A percentile compares a stretch with the other conserved stretches of the same genome.
Evolutionary conservation across 1,140 invertebrate species (phyloP).

Genomic region (Pomacea maculata): DNA sequence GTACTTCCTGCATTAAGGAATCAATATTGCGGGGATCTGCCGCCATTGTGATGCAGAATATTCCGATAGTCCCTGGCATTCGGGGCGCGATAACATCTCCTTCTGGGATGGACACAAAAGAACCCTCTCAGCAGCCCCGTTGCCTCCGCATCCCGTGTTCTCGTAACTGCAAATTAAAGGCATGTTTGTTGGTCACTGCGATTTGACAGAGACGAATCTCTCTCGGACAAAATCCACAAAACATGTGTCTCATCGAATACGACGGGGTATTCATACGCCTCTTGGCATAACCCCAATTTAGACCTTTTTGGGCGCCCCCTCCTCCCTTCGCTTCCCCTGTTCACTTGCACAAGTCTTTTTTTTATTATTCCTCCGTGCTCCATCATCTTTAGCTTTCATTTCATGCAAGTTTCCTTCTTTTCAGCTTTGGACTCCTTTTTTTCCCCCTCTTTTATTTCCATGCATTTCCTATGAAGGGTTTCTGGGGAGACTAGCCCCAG

Average conservation of each 20-base stretch:
- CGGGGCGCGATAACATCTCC: too few relatives aligned
- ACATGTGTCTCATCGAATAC: conserved; percentile 15
- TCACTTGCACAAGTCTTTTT: background rate
- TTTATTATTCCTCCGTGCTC: conserved; percentile 4
- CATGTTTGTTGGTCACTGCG: conserved; percentile 11
- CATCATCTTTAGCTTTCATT: conserved; percentile 22
- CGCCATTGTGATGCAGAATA: too few relatives aligned
- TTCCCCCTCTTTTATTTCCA: conserved; percentile 1
- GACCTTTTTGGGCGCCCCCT: background rate
- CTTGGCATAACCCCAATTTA: too few relatives aligned
- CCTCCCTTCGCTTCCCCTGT: background rate
- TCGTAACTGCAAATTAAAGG: conserved; percentile 12
- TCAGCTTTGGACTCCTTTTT: background rate
- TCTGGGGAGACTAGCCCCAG: background rate
- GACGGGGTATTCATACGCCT: too few relatives aligned
- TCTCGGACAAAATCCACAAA: background rate
- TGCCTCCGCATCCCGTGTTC: background rate
- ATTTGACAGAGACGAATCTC: conserved; percentile 9
- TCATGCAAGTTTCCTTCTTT: conserved; percentile 5
- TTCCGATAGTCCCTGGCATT: too few relatives aligned
- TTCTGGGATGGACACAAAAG: too few relatives aligned
- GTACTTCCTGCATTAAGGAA: too few relatives aligned
- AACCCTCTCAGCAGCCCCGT: background rate
- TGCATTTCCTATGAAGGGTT: conserved; percentile 10
- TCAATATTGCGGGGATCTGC: too few relatives aligned